phyloP scores from a whole-genome alignment of 2,113 vertebrate genomes.

The Nycticorax nycticorax region DNA sequence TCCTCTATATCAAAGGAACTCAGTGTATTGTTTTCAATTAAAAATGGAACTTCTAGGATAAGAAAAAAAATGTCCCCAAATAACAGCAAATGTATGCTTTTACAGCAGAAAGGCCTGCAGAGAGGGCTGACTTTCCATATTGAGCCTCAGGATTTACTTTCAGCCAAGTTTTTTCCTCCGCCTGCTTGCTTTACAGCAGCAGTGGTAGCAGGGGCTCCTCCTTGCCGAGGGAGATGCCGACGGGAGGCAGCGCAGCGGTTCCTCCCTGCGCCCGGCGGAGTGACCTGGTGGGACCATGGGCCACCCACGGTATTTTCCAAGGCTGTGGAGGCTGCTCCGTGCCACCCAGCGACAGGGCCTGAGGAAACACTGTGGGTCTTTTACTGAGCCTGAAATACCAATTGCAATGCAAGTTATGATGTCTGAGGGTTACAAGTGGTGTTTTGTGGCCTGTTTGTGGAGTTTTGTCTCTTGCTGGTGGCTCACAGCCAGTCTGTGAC shows the following conservation, averaged over 20 bases:
- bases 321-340: background rate
- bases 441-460: background rate
- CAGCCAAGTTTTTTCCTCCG: background rate
- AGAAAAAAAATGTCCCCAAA: background rate
- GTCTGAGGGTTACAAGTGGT: background rate
- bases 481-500: background rate
- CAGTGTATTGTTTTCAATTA: background rate
- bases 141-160: background rate
- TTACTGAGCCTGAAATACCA: background rate
- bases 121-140: background rate
- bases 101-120: background rate
- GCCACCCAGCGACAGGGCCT: background rate
- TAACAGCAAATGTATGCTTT: background rate
- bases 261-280: background rate
- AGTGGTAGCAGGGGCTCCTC: background rate
- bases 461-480: background rate
- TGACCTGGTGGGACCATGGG: fast-evolving
- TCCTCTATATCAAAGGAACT: background rate
- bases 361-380: background rate
- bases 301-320: background rate
- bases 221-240: fast-evolving
- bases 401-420: background rate
- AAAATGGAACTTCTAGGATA: background rate
- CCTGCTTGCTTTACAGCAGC: background rate
- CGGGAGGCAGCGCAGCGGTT: background rate